Evolutionary conservation across 2,888 invertebrate genomes (phyloP).

Genomic region (Tenthredo scrophulariae): DNA sequence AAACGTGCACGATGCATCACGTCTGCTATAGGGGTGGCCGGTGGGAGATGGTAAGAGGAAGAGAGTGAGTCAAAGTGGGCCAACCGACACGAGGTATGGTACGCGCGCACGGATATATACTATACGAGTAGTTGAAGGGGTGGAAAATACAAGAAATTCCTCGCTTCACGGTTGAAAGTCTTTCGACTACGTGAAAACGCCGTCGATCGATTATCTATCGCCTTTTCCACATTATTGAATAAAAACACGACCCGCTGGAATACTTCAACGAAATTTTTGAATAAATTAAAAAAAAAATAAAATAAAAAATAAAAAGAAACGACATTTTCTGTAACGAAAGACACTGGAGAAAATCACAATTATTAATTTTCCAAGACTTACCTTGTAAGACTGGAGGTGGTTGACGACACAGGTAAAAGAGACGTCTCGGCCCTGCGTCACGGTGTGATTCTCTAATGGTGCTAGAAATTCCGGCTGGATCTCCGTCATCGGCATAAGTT

Average conservation of each 20-base stretch:
- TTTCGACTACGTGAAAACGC: slow-evolving; percentile 75
- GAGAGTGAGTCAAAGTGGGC: slow-evolving; percentile 22
- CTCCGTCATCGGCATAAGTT: slow-evolving; percentile 83
- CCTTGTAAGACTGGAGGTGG: slow-evolving; percentile 90
- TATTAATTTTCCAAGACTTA: slow-evolving; percentile 77
- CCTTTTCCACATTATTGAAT: slow-evolving; percentile 55
- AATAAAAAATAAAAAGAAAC: too few species aligned
- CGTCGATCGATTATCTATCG: slow-evolving; percentile 78
- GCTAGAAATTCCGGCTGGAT: slow-evolving; percentile 88
- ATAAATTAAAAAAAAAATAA: slow-evolving; percentile 31
- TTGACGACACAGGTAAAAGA: slow-evolving; percentile 93
- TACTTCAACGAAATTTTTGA: slow-evolving; percentile 54
- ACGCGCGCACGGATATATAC: slow-evolving; percentile 29
- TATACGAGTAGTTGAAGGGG: slow-evolving; percentile 21
- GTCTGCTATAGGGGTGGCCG: slow-evolving; percentile 19
- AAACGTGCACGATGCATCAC: slow-evolving; percentile 47
- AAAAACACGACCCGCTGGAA: not conserved
- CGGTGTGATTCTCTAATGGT: slow-evolving; percentile 89
- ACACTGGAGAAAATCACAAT: not conserved
- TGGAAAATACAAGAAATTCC: slow-evolving; percentile 46
- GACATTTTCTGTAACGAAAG: not conserved
- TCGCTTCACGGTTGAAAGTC: slow-evolving; percentile 36
- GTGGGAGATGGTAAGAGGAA: slow-evolving; percentile 4
- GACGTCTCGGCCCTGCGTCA: slow-evolving; percentile 90
- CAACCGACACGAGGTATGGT: slow-evolving; percentile 1